phyloP scores from a whole-genome alignment of 2,113 vertebrate genomes.

The Tretioscincus oriximinensis region DNA sequence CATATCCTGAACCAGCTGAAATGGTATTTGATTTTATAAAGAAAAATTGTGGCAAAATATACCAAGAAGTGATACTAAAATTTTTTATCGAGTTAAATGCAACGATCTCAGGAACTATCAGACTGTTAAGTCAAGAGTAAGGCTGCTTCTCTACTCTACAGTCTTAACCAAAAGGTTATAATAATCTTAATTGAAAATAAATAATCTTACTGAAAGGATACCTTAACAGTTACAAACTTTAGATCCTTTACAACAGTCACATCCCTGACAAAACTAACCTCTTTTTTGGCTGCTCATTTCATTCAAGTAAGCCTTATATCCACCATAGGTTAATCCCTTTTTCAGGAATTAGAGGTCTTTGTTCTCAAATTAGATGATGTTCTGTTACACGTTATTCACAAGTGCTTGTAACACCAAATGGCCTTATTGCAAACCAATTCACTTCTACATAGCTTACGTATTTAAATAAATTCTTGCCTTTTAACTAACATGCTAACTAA shows the following conservation, averaged over 20 bases:
- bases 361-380: background rate
- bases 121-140: no score
- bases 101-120: background rate
- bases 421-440: background rate
- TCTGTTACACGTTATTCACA: background rate
- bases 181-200: no score
- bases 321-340: background rate
- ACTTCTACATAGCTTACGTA: background rate
- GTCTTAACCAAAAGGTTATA: no score
- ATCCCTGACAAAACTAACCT: slow-evolving; percentile 4
- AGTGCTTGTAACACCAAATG: background rate
- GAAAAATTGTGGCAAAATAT: background rate
- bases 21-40: background rate
- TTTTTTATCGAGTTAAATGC: no score
- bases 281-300: background rate
- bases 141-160: no score
- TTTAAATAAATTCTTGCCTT: background rate
- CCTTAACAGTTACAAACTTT: background rate
- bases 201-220: background rate
- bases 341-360: background rate
- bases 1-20: no score
- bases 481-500: no score
- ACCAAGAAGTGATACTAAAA: background rate
- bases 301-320: background rate
- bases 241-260: background rate